Evolutionary conservation across 2,888 invertebrate species (phyloP).

Genomic region (Drosophila kambysellisi): DNA sequence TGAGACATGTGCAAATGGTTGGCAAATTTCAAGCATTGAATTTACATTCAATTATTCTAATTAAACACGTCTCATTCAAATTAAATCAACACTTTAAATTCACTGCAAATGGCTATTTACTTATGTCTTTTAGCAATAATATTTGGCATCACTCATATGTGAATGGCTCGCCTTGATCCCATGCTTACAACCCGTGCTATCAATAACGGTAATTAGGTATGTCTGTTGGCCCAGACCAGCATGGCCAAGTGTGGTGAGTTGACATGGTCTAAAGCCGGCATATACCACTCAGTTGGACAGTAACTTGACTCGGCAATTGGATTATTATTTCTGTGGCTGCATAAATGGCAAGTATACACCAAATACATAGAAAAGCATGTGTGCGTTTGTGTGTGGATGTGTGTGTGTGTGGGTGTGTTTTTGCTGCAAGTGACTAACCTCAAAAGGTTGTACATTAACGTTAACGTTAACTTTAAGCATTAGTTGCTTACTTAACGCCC

Average conservation of each 20-base stretch:
- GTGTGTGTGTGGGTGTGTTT: neutral
- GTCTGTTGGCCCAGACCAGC: neutral
- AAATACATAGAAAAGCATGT: neutral
- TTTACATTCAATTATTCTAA: neutral
- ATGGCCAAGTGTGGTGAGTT: neutral
- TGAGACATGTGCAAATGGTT: neutral
- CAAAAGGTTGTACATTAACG: constrained; percentile 73
- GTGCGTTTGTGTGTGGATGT: neutral
- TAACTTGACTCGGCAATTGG: constrained; percentile 29
- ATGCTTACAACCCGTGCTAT: constrained; percentile 11
- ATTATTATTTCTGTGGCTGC: constrained; percentile 2
- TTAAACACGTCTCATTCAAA: neutral
- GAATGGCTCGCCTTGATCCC: too few relatives aligned
- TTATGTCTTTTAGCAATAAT: neutral
- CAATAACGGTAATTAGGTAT: constrained; percentile 30
- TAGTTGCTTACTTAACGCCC: constrained; percentile 70
- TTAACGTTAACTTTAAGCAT: constrained; percentile 69
- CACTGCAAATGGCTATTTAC: neutral
- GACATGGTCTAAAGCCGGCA: neutral
- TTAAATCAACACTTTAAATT: neutral
- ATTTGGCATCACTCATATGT: neutral
- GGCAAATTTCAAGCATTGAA: neutral
- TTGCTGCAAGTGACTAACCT: constrained; percentile 74
- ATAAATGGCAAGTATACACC: constrained; percentile 32
- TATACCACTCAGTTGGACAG: neutral